Evolutionary conservation across 2,888 invertebrate species (phyloP), one percentile per base, ranked within the genome.

Genomic region (Harmothoe impar): DNA sequence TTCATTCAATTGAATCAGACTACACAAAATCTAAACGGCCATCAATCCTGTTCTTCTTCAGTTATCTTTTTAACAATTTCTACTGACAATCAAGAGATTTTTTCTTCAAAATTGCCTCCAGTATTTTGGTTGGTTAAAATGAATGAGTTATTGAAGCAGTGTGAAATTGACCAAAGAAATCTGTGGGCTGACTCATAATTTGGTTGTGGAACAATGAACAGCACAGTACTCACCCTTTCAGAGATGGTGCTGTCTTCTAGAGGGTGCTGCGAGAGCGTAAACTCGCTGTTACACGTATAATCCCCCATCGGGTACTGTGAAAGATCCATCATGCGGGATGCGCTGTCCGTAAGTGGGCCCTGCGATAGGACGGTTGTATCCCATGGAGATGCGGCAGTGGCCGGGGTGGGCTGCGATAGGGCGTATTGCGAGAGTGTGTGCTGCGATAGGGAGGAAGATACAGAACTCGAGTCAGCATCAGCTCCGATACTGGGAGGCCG

Each of bases 181-280:
- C n/a, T n/a, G n/a, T n/a, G n/a, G n/a, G n/a, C n/a, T n/a, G 43
- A 43, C 43, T 7, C 3, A 43, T 3, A 43, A 7, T 43, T 43
- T 43, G 10, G 3, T 43, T 43, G 43, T 7, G 43, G 43, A 43
- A 7, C 43, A 43, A n/a, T 62, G 20, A 20, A 20, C 62, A 62
- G 20, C 7, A n/a, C 62, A n/a, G 1, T 62, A 84, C 84, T 84
- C 33, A 84, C 84, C 51, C 84, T 84, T 51, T 35, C 43, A 51
- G 23, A 51, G 20, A 51, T 43, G n/a, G 20, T 35, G 33, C n/a
- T 51, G 1, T 84, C 35, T 3, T 84, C 1, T 1, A 84, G 33
- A 17, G 10, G n/a, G 20, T 43, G 84, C 35, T 84, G 35, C 0
- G 84, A 84, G 17, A 84, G 51, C 1, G 84, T 43, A 29, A 84